These are phyloP conservation scores for Latheticus oryzae DNA, from an alignment of 2,888 invertebrate genomes.

Conservation along the genomic window DNA sequence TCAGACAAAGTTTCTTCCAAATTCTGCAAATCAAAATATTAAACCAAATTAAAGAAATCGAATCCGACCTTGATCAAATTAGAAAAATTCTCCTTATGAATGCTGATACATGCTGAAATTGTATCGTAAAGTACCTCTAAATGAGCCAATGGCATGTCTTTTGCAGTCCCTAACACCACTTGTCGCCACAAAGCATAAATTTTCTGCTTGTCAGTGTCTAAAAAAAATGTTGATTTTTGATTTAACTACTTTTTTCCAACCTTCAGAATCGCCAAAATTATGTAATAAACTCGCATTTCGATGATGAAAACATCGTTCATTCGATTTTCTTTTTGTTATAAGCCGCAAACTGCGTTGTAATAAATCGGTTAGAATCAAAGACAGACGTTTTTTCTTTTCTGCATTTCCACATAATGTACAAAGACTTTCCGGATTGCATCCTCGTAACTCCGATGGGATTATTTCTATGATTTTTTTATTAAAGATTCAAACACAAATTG, in stretches of 20 bases:
- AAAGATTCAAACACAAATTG: too few species aligned
- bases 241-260: slow-evolving; percentile 11
- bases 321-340: slow-evolving; percentile 5
- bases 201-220: slow-evolving; percentile 52
- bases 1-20: slow-evolving; percentile 48
- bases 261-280: slow-evolving; percentile 17
- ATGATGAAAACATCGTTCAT: slow-evolving; percentile 4
- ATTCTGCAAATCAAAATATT: slow-evolving; percentile 43
- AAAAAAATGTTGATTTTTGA: slow-evolving; percentile 18
- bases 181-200: slow-evolving; percentile 57
- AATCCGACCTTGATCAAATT: slow-evolving; percentile 51
- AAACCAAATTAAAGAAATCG: neutral
- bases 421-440: slow-evolving; percentile 11
- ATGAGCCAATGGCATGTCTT: slow-evolving; percentile 57
- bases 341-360: slow-evolving; percentile 18
- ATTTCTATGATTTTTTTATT: too few species aligned
- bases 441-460: too few species aligned
- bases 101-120: slow-evolving; percentile 57
- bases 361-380: slow-evolving; percentile 22
- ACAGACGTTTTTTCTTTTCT: slow-evolving; percentile 25
- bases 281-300: slow-evolving; percentile 9
- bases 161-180: slow-evolving; percentile 54
- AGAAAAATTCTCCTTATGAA: slow-evolving; percentile 56
- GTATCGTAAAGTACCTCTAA: slow-evolving; percentile 61
- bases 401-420: slow-evolving; percentile 27